Conservation (phyloP, 2,888 invertebrate species). For the Sicus ferrugineus region DNA sequence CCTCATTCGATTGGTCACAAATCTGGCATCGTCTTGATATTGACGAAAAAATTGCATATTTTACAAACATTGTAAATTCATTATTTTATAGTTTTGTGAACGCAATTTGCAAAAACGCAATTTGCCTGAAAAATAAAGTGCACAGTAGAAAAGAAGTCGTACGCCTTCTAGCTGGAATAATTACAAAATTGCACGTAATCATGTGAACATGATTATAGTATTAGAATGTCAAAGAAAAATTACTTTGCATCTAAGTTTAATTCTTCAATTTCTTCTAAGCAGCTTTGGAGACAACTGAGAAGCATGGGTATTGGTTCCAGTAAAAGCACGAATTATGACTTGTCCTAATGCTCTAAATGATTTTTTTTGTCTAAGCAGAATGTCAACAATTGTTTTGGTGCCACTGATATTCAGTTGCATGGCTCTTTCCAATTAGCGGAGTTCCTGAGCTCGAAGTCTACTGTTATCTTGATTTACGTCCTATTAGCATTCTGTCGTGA, state of each 20-base stretch:
- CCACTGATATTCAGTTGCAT: neutral
- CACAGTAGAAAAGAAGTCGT: neutral
- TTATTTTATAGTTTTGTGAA: neutral
- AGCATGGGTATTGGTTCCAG: neutral
- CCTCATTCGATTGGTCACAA: neutral
- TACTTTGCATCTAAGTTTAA: neutral
- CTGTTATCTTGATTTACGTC: too few relatives aligned
- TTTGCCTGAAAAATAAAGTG: neutral
- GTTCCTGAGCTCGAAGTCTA: too few relatives aligned
- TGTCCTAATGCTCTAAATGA: neutral
- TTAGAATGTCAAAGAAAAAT: neutral
- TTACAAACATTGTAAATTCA: neutral
- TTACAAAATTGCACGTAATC: neutral
- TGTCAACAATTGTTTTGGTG: neutral
- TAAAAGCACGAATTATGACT: neutral
- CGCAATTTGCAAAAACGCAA: neutral
- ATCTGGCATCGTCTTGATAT: neutral
- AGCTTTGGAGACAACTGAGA: constrained; percentile 3
- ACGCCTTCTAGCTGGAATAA: neutral
- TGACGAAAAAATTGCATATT: neutral
- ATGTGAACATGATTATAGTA: neutral
- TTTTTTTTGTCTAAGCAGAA: neutral
- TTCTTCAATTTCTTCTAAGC: neutral
- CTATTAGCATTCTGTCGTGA: too few relatives aligned
- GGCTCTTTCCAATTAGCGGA: too few relatives aligned